Base-by-base conservation (phyloP, 2,797 vertebrate species). In the Gadopsis marmoratus region DNA sequence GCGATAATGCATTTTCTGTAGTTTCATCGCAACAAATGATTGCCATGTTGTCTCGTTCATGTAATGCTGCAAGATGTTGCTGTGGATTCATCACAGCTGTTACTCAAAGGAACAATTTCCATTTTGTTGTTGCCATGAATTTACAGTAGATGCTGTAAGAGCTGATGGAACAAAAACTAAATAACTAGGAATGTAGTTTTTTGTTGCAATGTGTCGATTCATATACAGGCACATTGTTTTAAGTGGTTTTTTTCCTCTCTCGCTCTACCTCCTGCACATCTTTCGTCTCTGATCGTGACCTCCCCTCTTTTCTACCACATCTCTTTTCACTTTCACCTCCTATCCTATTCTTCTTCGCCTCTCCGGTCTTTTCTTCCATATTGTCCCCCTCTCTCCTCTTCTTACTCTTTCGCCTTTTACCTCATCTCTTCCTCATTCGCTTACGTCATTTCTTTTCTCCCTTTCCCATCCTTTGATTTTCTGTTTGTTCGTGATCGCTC, bases 1-100 rank as follows among this genome's bases (percentile, higher is more conserved):
- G 0, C 33, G 66, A 79, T 29, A 6, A 54, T 23, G 43, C 59
- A 37, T 64, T 83, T 84, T 59, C 35, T 66, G 71, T 58, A 0
- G 80, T 17, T 75, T 14, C 64, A 43, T 59, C 54, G 45, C 8
- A 19, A 80, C 59, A 17, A 60, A 80, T 76, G 17, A 64, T 23
- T 53, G 29, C n/a, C 7, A 54, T 60, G 48, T 23, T 31, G 60
- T 13, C 65, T 80, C 4, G 1, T 13, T 58, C 63, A 41, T 66
- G 23, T 61, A 58, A 26, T 13, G 26, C 50, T 69, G 62, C 59
- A 58, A 53, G 21, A 78, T 63, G 60, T 21, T 13, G 26, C n/a
- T 58, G 47, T 66, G 67, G 62, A 43, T 55, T 56, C 5, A 60
- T 14, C 43, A n/a, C 45, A 60, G 55, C 29, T 39, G 35, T 2